Conservation (phyloP, 1,140 invertebrate species). For the Drosophila saltans region DNA sequence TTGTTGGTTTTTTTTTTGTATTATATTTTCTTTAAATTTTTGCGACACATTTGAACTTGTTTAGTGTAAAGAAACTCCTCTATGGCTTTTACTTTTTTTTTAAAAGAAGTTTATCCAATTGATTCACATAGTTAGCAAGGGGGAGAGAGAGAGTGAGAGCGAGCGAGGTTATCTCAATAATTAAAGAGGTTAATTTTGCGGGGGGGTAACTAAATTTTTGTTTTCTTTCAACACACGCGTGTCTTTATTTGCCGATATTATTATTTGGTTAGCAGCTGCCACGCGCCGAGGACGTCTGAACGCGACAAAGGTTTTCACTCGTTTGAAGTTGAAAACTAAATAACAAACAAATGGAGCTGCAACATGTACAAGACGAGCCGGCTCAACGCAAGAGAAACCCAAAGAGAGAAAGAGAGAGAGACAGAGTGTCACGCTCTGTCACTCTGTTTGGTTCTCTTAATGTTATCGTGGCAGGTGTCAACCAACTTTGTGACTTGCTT, state of each 20-base stretch:
- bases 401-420: not conserved
- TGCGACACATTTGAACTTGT: conserved; percentile 71
- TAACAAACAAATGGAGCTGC: conserved; percentile 18
- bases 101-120: conserved; percentile 48
- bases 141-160: conserved; percentile 37
- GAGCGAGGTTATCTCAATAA: conserved; percentile 1
- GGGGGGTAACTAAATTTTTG: conserved; percentile 39
- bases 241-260: conserved; percentile 18
- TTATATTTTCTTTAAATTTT: conserved; percentile 47
- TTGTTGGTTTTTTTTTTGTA: conserved; percentile 59
- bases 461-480: conserved; percentile 3
- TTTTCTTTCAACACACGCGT: conserved; percentile 40
- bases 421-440: not conserved
- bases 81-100: conserved; percentile 17
- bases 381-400: conserved; percentile 23
- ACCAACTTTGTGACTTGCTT: not conserved
- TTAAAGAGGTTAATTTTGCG: conserved; percentile 9
- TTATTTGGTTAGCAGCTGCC: conserved; percentile 33
- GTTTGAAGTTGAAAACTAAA: conserved; percentile 60
- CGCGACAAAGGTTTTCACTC: conserved; percentile 67
- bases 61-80: not conserved
- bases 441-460: not conserved
- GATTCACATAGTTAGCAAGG: conserved; percentile 65
- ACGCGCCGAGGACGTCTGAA: conserved; percentile 64
- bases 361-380: conserved; percentile 18